Base-by-base conservation (phyloP, 30 jellyfish, hydroid and myxozoan genomes). In the Pelagia noctiluca region DNA sequence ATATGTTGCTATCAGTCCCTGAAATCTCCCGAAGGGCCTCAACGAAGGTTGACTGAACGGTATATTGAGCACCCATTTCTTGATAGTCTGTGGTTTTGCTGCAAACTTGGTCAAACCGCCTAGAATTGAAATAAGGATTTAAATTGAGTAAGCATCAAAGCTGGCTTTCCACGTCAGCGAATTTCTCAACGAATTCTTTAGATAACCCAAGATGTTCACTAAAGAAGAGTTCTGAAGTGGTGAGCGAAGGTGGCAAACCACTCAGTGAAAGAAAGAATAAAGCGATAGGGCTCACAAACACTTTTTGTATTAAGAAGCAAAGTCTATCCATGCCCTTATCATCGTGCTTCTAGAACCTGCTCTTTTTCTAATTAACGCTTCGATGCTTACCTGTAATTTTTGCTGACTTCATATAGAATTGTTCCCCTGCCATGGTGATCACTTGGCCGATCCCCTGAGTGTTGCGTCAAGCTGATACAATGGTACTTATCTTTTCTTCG, bases 381-480 rank as follows among this genome's bases (percentile, higher is more conserved):
- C 57, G 16, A 42, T 42, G 35, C 72, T 60, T n/a, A 60, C 72
- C 72, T 60, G 35, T 60, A 22, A 24, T 60, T 22, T 60, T 60
- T n/a, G 72, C 30, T 22, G 34, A n/a, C 35, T 26, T 22, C 72
- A 60, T 60, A 26, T n/a, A 60, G 72, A 24, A n/a, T 26, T 60
- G 72, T 26, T 60, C 34, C 11, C 72, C 72, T n/a, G 72, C 72
- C 30, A 22, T 26, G 35, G 10, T 24, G 21, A 60, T 60, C 35
- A 24, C 30, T 26, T 60, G 72, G 35, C 72, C 72, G 35, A 26
- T 60, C 34, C 11, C 35, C 72, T n/a, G 34, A 60, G 72, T 60
- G 72, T 60, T 60, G 72, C 72, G 72, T 60, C 72, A n/a, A 60
- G 21, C 72, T n/a, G 72, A 60, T n/a, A 60, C 34, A 12, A n/a